A percentile compares a stretch with the other conserved stretches of the same genome.
These are phyloP conservation scores for Aphidoletes aphidimyza DNA, from an alignment of 2,888 invertebrate genomes.

Conservation along the genomic window DNA sequence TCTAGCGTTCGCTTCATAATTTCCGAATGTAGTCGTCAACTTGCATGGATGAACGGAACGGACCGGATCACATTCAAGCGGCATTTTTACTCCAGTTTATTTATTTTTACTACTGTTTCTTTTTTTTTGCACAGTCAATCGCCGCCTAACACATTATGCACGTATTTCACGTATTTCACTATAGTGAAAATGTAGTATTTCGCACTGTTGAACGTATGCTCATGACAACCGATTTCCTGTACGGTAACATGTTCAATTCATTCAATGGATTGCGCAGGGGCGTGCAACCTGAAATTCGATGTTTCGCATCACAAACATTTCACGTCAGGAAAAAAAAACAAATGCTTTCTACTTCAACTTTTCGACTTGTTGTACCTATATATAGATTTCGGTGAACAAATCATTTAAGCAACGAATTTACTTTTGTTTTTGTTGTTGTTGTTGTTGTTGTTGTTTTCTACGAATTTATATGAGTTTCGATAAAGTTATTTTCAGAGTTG, in stretches of 20 bases:
- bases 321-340: too few species aligned
- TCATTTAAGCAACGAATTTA: neutral
- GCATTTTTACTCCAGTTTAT: slow-evolving; percentile 37
- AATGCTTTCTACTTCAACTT: neutral
- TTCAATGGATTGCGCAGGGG: slow-evolving; percentile 43
- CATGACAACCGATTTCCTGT: neutral
- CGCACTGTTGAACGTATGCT: slow-evolving; percentile 12
- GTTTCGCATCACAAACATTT: too few species aligned
- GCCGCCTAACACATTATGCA: too few species aligned
- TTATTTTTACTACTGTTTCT: slow-evolving; percentile 10
- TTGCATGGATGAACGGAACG: too few species aligned
- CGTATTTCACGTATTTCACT: too few species aligned
- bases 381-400: neutral
- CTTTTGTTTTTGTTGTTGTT: too few species aligned
- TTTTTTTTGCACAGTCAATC: slow-evolving; percentile 21
- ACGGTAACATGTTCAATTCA: too few species aligned
- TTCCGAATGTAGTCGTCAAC: neutral
- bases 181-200: slow-evolving; percentile 7
- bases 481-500: too few species aligned
- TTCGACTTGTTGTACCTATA: slow-evolving; percentile 14
- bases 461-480: neutral
- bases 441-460: too few species aligned
- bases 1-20: neutral
- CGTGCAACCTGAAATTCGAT: slow-evolving; percentile 5
- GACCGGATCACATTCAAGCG: neutral